These are phyloP conservation scores for Agrotis puta DNA, from an alignment of 2,888 invertebrate genomes.

Conservation along the genomic window DNA sequence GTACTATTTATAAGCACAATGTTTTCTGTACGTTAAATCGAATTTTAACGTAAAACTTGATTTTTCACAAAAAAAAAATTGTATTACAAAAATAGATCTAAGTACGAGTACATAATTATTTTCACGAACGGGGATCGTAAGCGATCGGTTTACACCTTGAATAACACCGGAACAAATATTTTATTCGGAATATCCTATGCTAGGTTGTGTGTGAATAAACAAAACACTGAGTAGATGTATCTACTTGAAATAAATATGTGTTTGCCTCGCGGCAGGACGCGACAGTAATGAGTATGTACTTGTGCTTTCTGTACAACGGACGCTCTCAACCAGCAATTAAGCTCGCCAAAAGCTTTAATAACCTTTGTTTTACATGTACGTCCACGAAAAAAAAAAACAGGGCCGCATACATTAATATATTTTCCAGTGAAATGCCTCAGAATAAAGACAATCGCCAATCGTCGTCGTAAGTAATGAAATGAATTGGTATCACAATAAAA, in stretches of 20 bases:
- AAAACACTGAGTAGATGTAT: constrained; percentile 14
- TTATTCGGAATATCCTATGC: background rate
- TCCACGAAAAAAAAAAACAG: constrained; percentile 43
- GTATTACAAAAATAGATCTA: no score
- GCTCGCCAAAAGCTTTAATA: constrained; percentile 54
- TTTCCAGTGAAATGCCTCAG: constrained; percentile 43
- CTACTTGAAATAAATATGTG: constrained; percentile 36
- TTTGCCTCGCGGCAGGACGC: constrained; percentile 13
- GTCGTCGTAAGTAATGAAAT: constrained; percentile 71
- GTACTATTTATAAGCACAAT: no score
- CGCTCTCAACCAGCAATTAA: constrained; percentile 51
- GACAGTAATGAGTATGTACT: constrained; percentile 43
- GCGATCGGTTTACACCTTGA: no score
- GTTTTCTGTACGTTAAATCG: no score
- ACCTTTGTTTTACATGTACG: constrained; percentile 50
- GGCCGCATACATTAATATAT: constrained; percentile 59
- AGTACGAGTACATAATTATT: no score
- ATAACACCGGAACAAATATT: background rate
- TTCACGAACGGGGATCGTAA: no score
- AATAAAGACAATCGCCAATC: constrained; percentile 46
- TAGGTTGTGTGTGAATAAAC: constrained; percentile 9
- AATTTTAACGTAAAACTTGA: no score
- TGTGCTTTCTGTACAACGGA: constrained; percentile 28
- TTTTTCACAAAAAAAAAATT: no score
- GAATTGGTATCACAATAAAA: constrained; percentile 80